Base-by-base conservation (phyloP, 2,113 vertebrate species). In the Erythrocercus mccallii region DNA sequence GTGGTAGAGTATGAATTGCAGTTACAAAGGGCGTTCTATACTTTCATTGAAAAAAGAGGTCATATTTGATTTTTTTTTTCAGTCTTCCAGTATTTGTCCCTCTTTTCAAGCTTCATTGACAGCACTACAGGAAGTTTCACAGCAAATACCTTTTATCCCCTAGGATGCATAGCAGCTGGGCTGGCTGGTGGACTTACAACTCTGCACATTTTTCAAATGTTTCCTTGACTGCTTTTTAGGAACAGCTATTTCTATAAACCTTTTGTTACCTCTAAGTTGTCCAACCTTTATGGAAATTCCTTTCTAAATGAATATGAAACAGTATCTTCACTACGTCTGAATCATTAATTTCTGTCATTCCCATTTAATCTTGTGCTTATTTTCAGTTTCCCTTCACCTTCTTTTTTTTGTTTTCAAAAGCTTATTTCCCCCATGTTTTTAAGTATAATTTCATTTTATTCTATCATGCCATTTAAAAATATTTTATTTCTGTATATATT, bases 221-320 rank as follows among this genome's bases (percentile, higher is more conserved):
- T 96, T 95, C 68, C 60, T 86, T 83, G 70, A 91, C 81, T 74
- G 90, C 82, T 88, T 97, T 94, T 93, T 83, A 97, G 93, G 91
- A 95, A 88, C n/a, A 88, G 31, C 14, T 87, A 57, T 48, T 90
- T 95, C 88, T 81, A 66, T 28, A 88, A 83, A 82, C 4, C 51
- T 82, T 95, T 88, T 85, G 45, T 91, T 66, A 54, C 33, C 80
- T 77, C 33, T n/a, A 58, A 64, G 47, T 90, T 83, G 33, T 73
- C 44, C 44, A 80, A 18, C 27, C 38, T 58, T 82, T 44, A 77
- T 56, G 76, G 71, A 93, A 60, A 71, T 77, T 48, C 54, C 22
- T 82, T 88, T 86, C 60, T 48, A 60, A 74, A 60, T 62, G 9
- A 77, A 90, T n/a, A 83, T 1, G 3, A 90, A 78, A 51, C 28